Evolutionary conservation across 2,797 vertebrate genomes (phyloP), one percentile per base, ranked within the genome.

Genomic region (Acanthis flammea): DNA sequence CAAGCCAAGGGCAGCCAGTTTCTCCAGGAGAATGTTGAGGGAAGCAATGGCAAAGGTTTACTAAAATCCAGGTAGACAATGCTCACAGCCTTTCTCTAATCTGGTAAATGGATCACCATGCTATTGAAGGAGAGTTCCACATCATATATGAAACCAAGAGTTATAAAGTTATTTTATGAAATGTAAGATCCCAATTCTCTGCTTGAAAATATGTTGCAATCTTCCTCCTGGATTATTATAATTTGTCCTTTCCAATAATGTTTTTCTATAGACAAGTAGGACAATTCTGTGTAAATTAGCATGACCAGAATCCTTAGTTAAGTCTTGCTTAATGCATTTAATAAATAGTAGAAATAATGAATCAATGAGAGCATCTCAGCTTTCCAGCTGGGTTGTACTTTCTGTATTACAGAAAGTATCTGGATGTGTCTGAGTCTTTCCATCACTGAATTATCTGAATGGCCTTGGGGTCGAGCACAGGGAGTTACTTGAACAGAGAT

Each of bases 271-370:
- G 58, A 48, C 3, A 55, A 76, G 18, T 7, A 72, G 16, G 12
- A 39, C 10, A 80, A 12, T 65, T 73, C 31, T 62, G 6, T 21
- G 13, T 62, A 89, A 82, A 45, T 45, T 10, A 50, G 25, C 17
- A 60, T 39, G 39, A 57, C 19, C 24, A 21, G 60, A 76, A 31
- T 75, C n/a, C 50, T 91, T 87, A 9, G 35, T 91, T 80, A n/a
- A 9, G 15, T 47, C 24, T 66, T 6, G 4, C 17, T 24, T 86
- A 74, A 71, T 63, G 11, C 4, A 74, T 28, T 28, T 82, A 66
- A 93, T 53, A 71, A 62, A 66, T 37, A 76, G 60, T 24, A 63
- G 57, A 71, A 94, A 88, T 67, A 73, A 79, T 53, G 18, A 60
- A 83, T 44, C 45, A 70, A 37, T 70, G 23, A 25, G 16, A 74